Percentiles rank a stretch among this genome's conserved stretches.
These are phyloP conservation scores for Coelopa frigida DNA, from an alignment of 1,140 invertebrate species.

Conservation along the genomic window DNA sequence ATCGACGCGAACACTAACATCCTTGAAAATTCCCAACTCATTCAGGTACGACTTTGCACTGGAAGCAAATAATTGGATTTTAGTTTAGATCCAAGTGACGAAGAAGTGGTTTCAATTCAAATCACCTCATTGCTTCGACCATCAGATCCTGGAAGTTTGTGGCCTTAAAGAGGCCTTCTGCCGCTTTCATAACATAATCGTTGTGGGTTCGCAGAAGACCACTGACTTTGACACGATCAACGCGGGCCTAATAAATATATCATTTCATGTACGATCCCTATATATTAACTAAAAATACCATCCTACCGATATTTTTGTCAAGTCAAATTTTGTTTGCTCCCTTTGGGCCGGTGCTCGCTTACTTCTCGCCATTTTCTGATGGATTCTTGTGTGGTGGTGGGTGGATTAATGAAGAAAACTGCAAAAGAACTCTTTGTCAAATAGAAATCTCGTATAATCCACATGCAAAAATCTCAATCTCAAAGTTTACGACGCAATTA, in stretches of 20 bases:
- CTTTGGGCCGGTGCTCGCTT: no score
- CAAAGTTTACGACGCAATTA: no score
- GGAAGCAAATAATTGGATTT: slow-evolving; percentile 6
- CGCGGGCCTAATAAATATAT: slow-evolving; percentile 21
- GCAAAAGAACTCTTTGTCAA: no score
- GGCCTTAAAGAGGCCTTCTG: slow-evolving; percentile 36
- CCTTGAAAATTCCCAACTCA: slow-evolving; percentile 42
- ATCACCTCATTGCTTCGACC: slow-evolving; percentile 34
- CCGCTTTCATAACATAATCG: slow-evolving; percentile 39
- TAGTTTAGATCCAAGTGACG: no score
- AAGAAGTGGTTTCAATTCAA: no score
- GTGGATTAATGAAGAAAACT: no score
- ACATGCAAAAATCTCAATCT: no score
- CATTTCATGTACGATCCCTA: background rate
- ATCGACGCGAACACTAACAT: slow-evolving; percentile 37
- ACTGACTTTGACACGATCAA: slow-evolving; percentile 39
- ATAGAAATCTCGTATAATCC: no score
- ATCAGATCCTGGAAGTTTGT: slow-evolving; percentile 40
- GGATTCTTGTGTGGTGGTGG: no score
- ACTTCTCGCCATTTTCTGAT: no score
- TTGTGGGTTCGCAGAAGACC: slow-evolving; percentile 38
- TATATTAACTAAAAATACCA: no score
- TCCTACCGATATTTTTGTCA: slow-evolving; percentile 8
- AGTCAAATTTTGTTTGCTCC: slow-evolving; percentile 12
- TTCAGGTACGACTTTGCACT: slow-evolving; percentile 35